Percentiles rank a stretch among this genome's conserved stretches.
Conservation (phyloP, 2,888 invertebrate species). For the Poecilus cupreus region DNA sequence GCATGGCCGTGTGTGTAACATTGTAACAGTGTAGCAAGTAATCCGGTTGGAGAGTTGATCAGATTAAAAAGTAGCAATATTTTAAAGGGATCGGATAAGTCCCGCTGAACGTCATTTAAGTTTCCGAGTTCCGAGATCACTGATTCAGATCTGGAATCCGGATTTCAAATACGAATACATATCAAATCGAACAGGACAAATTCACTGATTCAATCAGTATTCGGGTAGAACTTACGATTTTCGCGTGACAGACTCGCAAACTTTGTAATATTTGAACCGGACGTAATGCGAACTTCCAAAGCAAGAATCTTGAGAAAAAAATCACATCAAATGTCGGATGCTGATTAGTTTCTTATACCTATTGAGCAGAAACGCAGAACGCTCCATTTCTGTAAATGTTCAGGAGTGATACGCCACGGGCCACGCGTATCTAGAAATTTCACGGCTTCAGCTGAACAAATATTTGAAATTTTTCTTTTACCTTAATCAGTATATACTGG, state of each 20-base stretch:
- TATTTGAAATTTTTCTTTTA: too few relatives aligned
- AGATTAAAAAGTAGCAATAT: conserved; percentile 37
- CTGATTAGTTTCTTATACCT: not conserved
- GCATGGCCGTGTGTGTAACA: too few relatives aligned
- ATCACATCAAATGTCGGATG: conserved; percentile 3
- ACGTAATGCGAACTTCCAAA: conserved; percentile 39
- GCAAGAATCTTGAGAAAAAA: conserved; percentile 14
- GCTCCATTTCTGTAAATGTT: not conserved
- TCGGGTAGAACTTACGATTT: conserved; percentile 40
- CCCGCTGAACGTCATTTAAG: conserved; percentile 27
- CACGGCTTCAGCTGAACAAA: too few relatives aligned
- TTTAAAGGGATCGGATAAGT: not conserved
- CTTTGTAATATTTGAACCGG: conserved; percentile 50
- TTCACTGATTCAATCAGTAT: conserved; percentile 54
- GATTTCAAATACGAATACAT: conserved; percentile 50
- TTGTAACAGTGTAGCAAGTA: too few relatives aligned
- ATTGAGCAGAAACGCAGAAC: not conserved
- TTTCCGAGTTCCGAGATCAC: conserved; percentile 17
- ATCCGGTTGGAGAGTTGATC: not conserved
- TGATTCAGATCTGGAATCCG: conserved; percentile 16
- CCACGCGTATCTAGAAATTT: too few relatives aligned
- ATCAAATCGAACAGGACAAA: conserved; percentile 51
- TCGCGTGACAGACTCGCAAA: conserved; percentile 51
- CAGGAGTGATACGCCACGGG: too few relatives aligned
- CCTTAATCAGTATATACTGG: too few relatives aligned